Evolutionary conservation across 2,888 invertebrate species (phyloP).

Genomic region (Dasysyrphus albostriatus): DNA sequence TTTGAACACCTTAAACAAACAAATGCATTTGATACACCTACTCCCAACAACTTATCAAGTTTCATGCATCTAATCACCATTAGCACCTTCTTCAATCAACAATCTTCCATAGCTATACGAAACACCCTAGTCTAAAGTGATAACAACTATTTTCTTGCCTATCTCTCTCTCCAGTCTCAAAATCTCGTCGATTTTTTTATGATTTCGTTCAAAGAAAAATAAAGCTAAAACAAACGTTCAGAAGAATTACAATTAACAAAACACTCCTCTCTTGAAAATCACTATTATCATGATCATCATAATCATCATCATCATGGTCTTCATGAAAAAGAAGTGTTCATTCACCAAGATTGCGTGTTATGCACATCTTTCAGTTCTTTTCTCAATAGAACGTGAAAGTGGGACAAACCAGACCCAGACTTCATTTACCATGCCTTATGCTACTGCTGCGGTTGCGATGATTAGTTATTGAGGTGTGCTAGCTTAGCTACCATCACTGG

Average conservation of each 20-base stretch:
- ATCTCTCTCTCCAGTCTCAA: background rate
- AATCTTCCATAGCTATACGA: background rate
- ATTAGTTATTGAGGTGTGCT: slow-evolving; percentile 68
- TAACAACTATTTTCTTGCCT: background rate
- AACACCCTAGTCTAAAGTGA: background rate
- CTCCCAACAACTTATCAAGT: slow-evolving; percentile 8
- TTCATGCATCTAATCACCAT: slow-evolving; percentile 6
- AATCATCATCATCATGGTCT: slow-evolving; percentile 1
- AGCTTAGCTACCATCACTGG: slow-evolving; percentile 22
- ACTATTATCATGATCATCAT: background rate
- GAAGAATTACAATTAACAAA: slow-evolving; percentile 37
- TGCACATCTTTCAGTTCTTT: slow-evolving; percentile 51
- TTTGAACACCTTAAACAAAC: background rate
- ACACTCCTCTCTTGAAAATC: slow-evolving; percentile 19
- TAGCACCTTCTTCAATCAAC: slow-evolving; percentile 10
- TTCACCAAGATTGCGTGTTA: slow-evolving; percentile 63
- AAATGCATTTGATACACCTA: background rate
- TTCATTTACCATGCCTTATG: too few species aligned
- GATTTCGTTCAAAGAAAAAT: slow-evolving; percentile 25
- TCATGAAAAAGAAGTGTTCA: slow-evolving; percentile 35
- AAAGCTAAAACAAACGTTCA: slow-evolving; percentile 37
- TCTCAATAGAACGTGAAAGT: slow-evolving; percentile 71
- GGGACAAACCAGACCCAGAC: slow-evolving; percentile 50
- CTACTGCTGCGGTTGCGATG: slow-evolving; percentile 50
- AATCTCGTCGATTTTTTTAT: background rate